Base-by-base conservation (phyloP, 2,888 invertebrate species). In the Leptinotarsa rubiginosa region DNA sequence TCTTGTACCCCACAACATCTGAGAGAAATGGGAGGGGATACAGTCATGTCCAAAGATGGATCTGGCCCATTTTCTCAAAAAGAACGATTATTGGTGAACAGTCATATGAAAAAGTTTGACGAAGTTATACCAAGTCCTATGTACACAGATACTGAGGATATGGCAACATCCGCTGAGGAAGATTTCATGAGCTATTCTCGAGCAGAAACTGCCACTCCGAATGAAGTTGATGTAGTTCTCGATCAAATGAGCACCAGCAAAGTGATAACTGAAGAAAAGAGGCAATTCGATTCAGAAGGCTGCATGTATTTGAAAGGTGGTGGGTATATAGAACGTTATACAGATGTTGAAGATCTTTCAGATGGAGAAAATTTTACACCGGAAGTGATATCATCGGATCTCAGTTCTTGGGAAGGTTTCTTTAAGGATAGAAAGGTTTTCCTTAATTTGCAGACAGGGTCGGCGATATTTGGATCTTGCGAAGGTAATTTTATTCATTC, bases 311-410 rank as follows among this genome's bases (percentile, higher is more conserved):
- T 91, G 13, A 91, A 91, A 84, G 89, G 89, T 65, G 86, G 88
- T 75, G 85, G 86, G 66, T 87, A 86, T 65, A 69, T 31, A 18
- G 78, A 80, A 10, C 70, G 52, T 12, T 84, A 88, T 68, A 91
- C 91, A 4, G 91, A 92, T 83, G 84, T 89, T 69, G 91, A 92
- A 83, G 91, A 90, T 81, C 74, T 86, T 12, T 82, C 81, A n/a
- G 83, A 81, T n/a, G 81, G 81, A 13, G 83, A 84, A 18, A 20
- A 62, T 47, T 7, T 15, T 41, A 47, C 70, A 41, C 25, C 20
- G 3, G 25, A 65, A 18, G 16, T 20, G 3, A 31, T 71, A 16
- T 31, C 49, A 65, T 56, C 54, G 10, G 59, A 54, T 13, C 16
- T 66, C 5, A 12, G 25, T 25, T 54, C n/a, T 18, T 31, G 22